Evolutionary conservation across 1,140 invertebrate genomes (phyloP).

Genomic region (Anagrus nilaparvatae): DNA sequence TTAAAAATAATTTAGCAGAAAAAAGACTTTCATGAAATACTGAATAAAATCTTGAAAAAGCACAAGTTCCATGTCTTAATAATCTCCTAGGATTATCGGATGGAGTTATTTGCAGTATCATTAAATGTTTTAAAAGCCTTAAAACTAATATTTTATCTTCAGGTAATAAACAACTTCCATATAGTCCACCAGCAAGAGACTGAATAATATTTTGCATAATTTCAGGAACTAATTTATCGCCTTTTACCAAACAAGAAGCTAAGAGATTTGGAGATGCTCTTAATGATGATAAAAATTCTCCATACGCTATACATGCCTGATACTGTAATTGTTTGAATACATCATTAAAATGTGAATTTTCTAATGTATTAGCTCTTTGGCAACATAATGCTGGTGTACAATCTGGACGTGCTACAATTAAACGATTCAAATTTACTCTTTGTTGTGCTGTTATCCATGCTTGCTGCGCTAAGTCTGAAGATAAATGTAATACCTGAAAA

Average conservation of each 20-base stretch:
- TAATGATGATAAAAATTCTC: slow-evolving; percentile 68
- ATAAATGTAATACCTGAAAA: slow-evolving; percentile 48
- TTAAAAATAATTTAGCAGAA: slow-evolving; percentile 85
- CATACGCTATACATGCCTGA: slow-evolving; percentile 64
- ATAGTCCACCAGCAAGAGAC: slow-evolving; percentile 71
- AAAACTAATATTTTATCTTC: slow-evolving; percentile 75
- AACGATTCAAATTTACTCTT: slow-evolving; percentile 68
- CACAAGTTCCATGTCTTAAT: slow-evolving; percentile 73
- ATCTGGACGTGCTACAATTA: slow-evolving; percentile 66
- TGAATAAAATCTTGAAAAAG: slow-evolving; percentile 83
- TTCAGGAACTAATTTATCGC: slow-evolving; percentile 55
- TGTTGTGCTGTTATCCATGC: slow-evolving; percentile 87
- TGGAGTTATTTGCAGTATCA: slow-evolving; percentile 70
- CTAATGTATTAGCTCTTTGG: slow-evolving; percentile 63
- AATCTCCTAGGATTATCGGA: slow-evolving; percentile 78
- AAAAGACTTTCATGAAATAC: slow-evolving; percentile 84
- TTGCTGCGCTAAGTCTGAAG: slow-evolving; percentile 59
- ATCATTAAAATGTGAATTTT: slow-evolving; percentile 75
- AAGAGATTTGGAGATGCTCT: slow-evolving; percentile 71
- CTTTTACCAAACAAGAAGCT: slow-evolving; percentile 68
- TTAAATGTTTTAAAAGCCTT: slow-evolving; percentile 67
- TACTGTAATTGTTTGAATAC: slow-evolving; percentile 78
- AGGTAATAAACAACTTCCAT: slow-evolving; percentile 67
- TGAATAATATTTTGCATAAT: slow-evolving; percentile 57
- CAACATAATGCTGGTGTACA: slow-evolving; percentile 65